Base-by-base conservation (phyloP, 2,797 vertebrate genomes). In the Xenops minutus region DNA sequence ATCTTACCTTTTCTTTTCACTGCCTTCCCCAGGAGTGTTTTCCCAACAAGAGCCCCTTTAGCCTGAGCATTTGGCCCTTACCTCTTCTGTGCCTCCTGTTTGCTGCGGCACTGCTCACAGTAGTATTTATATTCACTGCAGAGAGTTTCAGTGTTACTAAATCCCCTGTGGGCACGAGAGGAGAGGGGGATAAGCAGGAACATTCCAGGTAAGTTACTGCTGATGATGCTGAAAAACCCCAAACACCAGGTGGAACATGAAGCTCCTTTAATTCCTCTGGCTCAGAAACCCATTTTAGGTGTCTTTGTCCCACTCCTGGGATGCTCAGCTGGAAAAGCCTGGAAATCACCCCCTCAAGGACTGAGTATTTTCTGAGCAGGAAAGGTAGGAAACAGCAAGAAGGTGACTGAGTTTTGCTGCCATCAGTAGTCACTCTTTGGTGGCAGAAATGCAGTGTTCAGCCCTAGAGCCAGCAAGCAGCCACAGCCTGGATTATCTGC, bases 71-170 rank as follows among this genome's bases (percentile, higher is more conserved):
- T 72, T 73, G 37, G 56, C 44, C 34, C 97, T 91, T 89, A 99
- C 99, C 99, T 98, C 97, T 99, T 99, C 97, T 99, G 99, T 75
- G 99, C 99, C 97, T 99, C 99, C 97, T 99, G 99, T 96, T 99
- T 99, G 97, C 99, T 99, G 95, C 98, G 98, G 94, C 99, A 99
- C 97, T 99, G 99, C 97, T 99, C 99, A 96, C 99, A 99, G 96
- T 99, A 99, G 97, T 99, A 99, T 95, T 99, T 99, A 88, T 98
- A 99, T 96, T 99, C 99, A 92, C 98, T 99, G 95, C 99, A 99
- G 55, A 99, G 98, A 67, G 99, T 99, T 97, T 99, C 99, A 32
- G 98, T 99, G 97, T 99, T 99, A 95, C 99, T 99, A 98, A 99
- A 99, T 87, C 99, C 99, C 95, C 99, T 99, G 98, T 85, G 83